Percentiles rank a stretch among this genome's conserved stretches.
Conservation (phyloP, 2,888 invertebrate genomes). For the Ophion slaviceki region DNA sequence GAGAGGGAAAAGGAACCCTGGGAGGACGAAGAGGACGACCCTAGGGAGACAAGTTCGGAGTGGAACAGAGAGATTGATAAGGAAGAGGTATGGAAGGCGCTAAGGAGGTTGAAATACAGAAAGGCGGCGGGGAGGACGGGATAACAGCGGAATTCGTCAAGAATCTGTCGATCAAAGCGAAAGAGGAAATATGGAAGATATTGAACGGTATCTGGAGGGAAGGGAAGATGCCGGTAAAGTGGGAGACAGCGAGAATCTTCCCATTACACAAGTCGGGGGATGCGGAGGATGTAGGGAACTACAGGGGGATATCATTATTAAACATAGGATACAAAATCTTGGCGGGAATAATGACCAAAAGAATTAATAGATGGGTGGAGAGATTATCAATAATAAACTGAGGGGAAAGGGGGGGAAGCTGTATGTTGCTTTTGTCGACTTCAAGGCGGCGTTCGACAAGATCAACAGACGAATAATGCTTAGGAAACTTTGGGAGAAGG, state of each 20-base stretch:
- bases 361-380: constrained; percentile 25
- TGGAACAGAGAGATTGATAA: constrained; percentile 12
- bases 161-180: too few relatives aligned
- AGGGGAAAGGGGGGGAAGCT: constrained; percentile 13
- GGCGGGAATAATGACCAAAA: constrained; percentile 12
- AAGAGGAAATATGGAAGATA: too few relatives aligned
- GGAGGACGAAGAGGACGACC: constrained; percentile 2
- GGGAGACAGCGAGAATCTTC: too few relatives aligned
- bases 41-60: not conserved
- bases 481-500: constrained; percentile 33
- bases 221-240: too few relatives aligned
- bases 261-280: too few relatives aligned
- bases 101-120: constrained; percentile 19
- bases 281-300: too few relatives aligned
- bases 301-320: too few relatives aligned
- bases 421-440: constrained; percentile 28
- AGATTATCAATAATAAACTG: constrained; percentile 32
- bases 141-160: too few relatives aligned
- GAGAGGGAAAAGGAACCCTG: not conserved
- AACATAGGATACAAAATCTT: constrained; percentile 1
- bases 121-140: constrained; percentile 44
- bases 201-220: too few relatives aligned
- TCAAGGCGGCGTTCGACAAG: constrained; percentile 39
- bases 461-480: constrained; percentile 19
- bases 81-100: constrained; percentile 21